Evolutionary conservation across 2,113 vertebrate species (phyloP), one percentile per base, ranked within the genome.

Genomic region (Talpa occidentalis): DNA sequence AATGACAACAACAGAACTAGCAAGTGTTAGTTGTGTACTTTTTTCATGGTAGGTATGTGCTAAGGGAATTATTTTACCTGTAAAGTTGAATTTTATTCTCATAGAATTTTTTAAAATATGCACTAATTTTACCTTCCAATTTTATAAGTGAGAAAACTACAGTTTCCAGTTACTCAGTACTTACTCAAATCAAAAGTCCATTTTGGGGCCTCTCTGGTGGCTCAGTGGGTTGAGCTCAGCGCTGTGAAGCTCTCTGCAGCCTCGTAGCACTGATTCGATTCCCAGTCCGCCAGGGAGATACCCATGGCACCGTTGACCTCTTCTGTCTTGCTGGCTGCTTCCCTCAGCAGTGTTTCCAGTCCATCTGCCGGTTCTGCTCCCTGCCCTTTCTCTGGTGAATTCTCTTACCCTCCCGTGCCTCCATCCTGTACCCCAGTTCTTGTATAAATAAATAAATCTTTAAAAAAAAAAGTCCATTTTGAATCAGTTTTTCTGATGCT

Each of bases 401-500:
- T n/a, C n/a, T n/a, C n/a, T n/a, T n/a, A n/a, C n/a, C n/a, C n/a
- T n/a, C n/a, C n/a, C n/a, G 44, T 10, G 44, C 44, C 44, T 44
- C 44, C 10, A 10, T 5, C 44, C 44, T 44, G 44, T 44, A 44
- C 44, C 44, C 44, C 10, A 44, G 44, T 10, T 44, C n/a, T 44
- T 44, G 44, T 44, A 44, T 44, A 10, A 5, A 44, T 44, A 44
- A 44, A 44, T 44, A 44, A 44, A 44, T 6, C 44, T 44, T 6
- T 6, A 44, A 44, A 44, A 44, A 49, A 49, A 49, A 49, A 12
- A 70, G 0, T 76, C 69, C 42, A 54, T 76, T 94, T 88, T 88
- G 42, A 95, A 92, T 12, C 12, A n/a, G 22, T 59, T 35, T 66
- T 69, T 87, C 60, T 89, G 82, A 73, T 92, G 89, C 28, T 70